A percentile compares a stretch with the other conserved stretches of the same genome.
Conservation (phyloP, 2,888 invertebrate genomes). For the Phoronis australis region DNA sequence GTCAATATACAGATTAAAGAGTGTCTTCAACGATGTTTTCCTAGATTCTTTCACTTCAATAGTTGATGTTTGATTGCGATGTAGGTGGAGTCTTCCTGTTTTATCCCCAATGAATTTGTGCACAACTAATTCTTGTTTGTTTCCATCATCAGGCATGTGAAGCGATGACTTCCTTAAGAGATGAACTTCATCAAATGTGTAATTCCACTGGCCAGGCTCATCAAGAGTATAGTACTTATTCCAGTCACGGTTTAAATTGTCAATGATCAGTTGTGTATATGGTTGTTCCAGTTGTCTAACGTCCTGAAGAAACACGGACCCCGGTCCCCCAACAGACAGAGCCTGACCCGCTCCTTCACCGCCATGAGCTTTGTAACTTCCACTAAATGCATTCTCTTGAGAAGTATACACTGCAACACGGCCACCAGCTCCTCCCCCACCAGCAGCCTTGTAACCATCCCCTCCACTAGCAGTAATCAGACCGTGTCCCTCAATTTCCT, state of each 20-base stretch:
- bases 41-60: slow-evolving; percentile 20
- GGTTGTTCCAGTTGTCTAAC: slow-evolving; percentile 17
- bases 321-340: slow-evolving; percentile 27
- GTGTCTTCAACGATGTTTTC: slow-evolving; percentile 18
- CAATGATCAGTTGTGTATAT: slow-evolving; percentile 23
- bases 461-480: slow-evolving; percentile 22
- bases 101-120: slow-evolving; percentile 25
- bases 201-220: slow-evolving; percentile 16
- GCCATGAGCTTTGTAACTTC: slow-evolving; percentile 20
- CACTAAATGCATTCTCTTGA: slow-evolving; percentile 22
- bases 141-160: slow-evolving; percentile 18
- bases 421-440: slow-evolving; percentile 31
- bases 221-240: slow-evolving; percentile 28
- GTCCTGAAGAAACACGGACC: slow-evolving; percentile 27
- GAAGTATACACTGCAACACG: slow-evolving; percentile 22
- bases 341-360: slow-evolving; percentile 18
- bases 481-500: slow-evolving; percentile 28
- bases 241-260: slow-evolving; percentile 25
- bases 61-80: slow-evolving; percentile 17
- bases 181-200: slow-evolving; percentile 28
- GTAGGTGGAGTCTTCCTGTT: slow-evolving; percentile 24
- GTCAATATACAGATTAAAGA: slow-evolving; percentile 31
- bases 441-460: slow-evolving; percentile 16
- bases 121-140: slow-evolving; percentile 12
- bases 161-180: slow-evolving; percentile 23